A percentile compares a stretch with the other conserved stretches of the same genome.
These are phyloP conservation scores for Conger conger DNA, from an alignment of 2,113 vertebrate species.

Conservation along the genomic window DNA sequence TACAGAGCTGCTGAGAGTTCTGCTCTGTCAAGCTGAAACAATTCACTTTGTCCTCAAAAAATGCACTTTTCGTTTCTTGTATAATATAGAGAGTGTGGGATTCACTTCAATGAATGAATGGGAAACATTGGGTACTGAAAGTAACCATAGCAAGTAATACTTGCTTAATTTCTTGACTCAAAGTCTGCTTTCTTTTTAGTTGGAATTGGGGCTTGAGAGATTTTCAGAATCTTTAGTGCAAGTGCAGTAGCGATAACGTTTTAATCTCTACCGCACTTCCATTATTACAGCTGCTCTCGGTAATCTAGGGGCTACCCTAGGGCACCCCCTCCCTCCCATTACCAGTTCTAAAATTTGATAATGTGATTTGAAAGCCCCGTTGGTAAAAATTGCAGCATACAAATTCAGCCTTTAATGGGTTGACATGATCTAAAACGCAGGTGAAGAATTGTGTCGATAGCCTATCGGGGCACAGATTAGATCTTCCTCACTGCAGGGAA, in stretches of 20 bases:
- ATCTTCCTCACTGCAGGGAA: not conserved
- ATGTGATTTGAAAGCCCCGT: not conserved
- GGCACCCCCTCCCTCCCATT: not conserved
- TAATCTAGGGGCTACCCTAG: too few relatives aligned
- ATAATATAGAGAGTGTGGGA: not conserved
- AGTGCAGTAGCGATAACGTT: too few relatives aligned
- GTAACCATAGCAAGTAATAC: not conserved
- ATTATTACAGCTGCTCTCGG: too few relatives aligned
- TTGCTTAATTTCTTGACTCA: not conserved
- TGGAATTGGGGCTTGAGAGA: too few relatives aligned
- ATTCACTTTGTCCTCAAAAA: not conserved
- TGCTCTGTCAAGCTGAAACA: not conserved
- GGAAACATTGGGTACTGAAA: too few relatives aligned
- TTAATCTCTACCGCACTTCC: too few relatives aligned
- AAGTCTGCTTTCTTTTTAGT: not conserved
- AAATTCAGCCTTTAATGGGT: not conserved
- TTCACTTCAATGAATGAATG: too few relatives aligned
- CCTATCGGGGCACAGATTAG: not conserved
- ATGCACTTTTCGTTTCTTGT: not conserved
- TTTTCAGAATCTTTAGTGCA: too few relatives aligned
- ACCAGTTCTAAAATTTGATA: not conserved
- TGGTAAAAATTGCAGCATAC: not conserved
- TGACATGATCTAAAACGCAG: not conserved
- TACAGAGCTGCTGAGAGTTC: not conserved
- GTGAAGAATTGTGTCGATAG: not conserved